These are phyloP conservation scores for Chironomus tentans DNA, from an alignment of 2,888 invertebrate genomes.

Conservation along the genomic window DNA sequence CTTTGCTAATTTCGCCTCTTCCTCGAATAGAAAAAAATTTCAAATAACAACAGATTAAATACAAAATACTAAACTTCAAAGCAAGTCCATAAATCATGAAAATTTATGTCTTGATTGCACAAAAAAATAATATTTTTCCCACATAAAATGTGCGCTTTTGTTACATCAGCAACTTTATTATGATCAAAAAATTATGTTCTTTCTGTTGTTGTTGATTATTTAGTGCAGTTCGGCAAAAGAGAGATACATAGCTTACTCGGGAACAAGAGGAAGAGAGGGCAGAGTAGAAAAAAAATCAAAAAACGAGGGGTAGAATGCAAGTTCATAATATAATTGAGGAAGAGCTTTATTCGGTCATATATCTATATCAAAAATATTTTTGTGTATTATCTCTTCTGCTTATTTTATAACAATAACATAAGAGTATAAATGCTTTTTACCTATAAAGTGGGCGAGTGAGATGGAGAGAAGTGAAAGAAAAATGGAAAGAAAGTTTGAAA, in stretches of 20 bases:
- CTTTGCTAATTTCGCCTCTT: too few species aligned
- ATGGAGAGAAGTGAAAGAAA: neutral
- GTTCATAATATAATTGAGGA: neutral
- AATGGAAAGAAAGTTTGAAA: neutral
- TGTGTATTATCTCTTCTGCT: neutral
- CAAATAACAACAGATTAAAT: neutral
- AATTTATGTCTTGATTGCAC: slow-evolving; percentile 2
- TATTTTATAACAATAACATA: neutral
- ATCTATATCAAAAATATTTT: neutral
- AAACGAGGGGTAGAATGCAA: neutral
- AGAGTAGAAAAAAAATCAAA: too few species aligned
- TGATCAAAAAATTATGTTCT: neutral
- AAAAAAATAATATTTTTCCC: neutral
- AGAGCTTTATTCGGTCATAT: neutral
- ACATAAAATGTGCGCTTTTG: slow-evolving; percentile 1
- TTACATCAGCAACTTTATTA: slow-evolving; percentile 10
- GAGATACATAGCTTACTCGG: too few species aligned
- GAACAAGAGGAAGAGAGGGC: too few species aligned
- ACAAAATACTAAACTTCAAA: neutral
- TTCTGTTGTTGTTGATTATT: neutral
- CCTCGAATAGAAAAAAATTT: neutral
- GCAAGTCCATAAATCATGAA: neutral
- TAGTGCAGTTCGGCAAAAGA: neutral
- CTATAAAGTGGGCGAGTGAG: too few species aligned
- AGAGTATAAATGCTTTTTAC: too few species aligned